Evolutionary conservation across 1,140 invertebrate species (phyloP).

Genomic region (Tetramorium alpestre): DNA sequence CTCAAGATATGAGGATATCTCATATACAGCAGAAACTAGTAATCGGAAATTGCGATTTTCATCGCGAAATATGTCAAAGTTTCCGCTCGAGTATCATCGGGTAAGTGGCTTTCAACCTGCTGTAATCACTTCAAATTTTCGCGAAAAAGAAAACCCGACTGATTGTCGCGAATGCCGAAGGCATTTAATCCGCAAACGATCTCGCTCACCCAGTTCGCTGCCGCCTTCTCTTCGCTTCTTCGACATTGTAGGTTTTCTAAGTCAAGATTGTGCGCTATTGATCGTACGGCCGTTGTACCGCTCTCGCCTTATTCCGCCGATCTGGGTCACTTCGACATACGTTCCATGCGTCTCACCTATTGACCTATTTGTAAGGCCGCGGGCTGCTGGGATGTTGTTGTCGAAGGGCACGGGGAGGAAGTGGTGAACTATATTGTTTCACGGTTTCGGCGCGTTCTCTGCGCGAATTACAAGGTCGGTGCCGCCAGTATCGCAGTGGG

Average conservation of each 20-base stretch:
- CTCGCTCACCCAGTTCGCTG: neutral
- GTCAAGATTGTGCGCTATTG: constrained; percentile 83
- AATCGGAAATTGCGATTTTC: constrained; percentile 14
- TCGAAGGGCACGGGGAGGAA: neutral
- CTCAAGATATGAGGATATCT: too few species aligned
- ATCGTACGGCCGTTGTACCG: constrained; percentile 71
- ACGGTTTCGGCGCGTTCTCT: constrained; percentile 41
- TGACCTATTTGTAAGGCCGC: constrained; percentile 68
- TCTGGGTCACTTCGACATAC: constrained; percentile 72
- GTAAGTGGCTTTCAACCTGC: neutral
- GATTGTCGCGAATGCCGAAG: neutral
- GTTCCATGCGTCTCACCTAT: constrained; percentile 73
- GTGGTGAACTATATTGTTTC: constrained; percentile 63
- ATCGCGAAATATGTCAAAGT: neutral
- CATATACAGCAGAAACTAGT: neutral
- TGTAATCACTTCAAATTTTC: neutral
- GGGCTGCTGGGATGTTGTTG: constrained; percentile 15
- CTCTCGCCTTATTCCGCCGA: constrained; percentile 63
- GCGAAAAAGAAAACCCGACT: neutral
- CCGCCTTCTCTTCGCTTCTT: constrained; percentile 57
- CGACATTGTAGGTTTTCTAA: constrained; percentile 78
- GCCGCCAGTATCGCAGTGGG: neutral
- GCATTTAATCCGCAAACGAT: constrained; percentile 11
- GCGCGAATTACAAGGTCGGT: constrained; percentile 35
- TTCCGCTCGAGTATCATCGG: neutral